These are phyloP conservation scores for Drosophila emarginata DNA, from an alignment of 2,888 invertebrate species.

Conservation along the genomic window DNA sequence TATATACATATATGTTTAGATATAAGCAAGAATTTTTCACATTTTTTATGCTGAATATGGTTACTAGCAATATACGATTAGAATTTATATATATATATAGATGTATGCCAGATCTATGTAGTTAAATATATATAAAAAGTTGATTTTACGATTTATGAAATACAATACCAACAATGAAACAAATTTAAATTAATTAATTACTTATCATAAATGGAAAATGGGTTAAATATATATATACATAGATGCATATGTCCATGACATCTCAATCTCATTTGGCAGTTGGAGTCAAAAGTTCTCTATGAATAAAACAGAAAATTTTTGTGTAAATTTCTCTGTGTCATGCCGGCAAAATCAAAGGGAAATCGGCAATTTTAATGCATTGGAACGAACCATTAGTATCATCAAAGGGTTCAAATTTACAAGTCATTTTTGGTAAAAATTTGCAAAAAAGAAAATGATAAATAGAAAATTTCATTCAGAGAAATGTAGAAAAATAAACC, in stretches of 20 bases:
- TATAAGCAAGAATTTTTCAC: constrained; percentile 52
- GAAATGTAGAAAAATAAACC: constrained; percentile 34
- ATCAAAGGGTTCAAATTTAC: constrained; percentile 66
- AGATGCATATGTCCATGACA: background rate
- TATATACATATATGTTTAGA: constrained; percentile 8
- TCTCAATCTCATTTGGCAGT: background rate
- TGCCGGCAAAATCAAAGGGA: constrained; percentile 61
- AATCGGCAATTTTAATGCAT: constrained; percentile 43
- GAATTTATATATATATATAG: constrained; percentile 42
- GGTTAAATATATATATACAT: background rate
- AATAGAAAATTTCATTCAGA: constrained; percentile 50
- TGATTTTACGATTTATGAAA: constrained; percentile 65
- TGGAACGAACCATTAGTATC: constrained; percentile 20
- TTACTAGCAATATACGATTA: constrained; percentile 72
- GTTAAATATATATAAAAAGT: constrained; percentile 44
- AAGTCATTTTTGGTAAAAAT: constrained; percentile 63
- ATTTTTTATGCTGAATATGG: constrained; percentile 60
- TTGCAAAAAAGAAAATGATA: constrained; percentile 8
- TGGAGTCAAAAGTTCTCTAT: background rate
- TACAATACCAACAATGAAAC: constrained; percentile 29
- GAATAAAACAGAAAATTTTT: background rate
- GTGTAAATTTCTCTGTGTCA: constrained; percentile 44
- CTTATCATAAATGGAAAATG: background rate
- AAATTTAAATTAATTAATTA: background rate
- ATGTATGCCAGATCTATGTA: constrained; percentile 35